phyloP scores from a whole-genome alignment of 1,140 invertebrate genomes.

The Meloidogyne exigua region DNA sequence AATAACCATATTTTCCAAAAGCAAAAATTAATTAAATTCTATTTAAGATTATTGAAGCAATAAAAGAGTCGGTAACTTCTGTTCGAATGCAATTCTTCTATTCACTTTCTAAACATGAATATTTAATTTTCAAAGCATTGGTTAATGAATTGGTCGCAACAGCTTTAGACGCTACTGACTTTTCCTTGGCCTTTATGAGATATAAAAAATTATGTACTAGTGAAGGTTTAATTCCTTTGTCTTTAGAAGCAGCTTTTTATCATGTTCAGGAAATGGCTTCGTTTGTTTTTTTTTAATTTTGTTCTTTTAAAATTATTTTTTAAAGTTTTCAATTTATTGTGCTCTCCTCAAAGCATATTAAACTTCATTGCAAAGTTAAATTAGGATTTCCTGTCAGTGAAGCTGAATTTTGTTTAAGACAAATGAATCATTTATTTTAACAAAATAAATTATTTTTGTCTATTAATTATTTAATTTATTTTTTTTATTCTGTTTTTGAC shows the following conservation, averaged over 20 bases:
- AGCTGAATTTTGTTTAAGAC: constrained; percentile 31
- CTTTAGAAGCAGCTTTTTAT: constrained; percentile 18
- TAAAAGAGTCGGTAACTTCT: constrained; percentile 26
- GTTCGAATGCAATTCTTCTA: constrained; percentile 30
- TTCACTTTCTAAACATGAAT: constrained; percentile 29
- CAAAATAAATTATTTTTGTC: too few species aligned
- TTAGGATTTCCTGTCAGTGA: constrained; percentile 30
- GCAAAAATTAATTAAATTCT: too few species aligned
- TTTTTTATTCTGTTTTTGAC: too few species aligned
- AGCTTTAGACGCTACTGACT: constrained; percentile 16
- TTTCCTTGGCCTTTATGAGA: constrained; percentile 9
- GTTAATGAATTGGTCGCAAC: constrained; percentile 25
- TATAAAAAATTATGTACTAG: constrained; percentile 26
- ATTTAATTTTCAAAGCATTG: constrained; percentile 32
- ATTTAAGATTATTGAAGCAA: constrained; percentile 30
- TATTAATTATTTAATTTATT: too few species aligned
- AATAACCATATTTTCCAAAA: too few species aligned
- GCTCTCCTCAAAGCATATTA: constrained; percentile 11
- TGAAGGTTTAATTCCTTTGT: constrained; percentile 10
- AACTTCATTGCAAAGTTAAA: constrained; percentile 25
- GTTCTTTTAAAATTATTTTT: constrained; percentile 2
- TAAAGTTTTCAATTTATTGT: constrained; percentile 26
- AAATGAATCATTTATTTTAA: constrained; percentile 17
- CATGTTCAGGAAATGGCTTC: constrained; percentile 26
- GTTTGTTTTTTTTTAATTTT: constrained; percentile 15